phyloP scores from a whole-genome alignment of 1,140 invertebrate species.

The Caligus rogercresseyi region DNA sequence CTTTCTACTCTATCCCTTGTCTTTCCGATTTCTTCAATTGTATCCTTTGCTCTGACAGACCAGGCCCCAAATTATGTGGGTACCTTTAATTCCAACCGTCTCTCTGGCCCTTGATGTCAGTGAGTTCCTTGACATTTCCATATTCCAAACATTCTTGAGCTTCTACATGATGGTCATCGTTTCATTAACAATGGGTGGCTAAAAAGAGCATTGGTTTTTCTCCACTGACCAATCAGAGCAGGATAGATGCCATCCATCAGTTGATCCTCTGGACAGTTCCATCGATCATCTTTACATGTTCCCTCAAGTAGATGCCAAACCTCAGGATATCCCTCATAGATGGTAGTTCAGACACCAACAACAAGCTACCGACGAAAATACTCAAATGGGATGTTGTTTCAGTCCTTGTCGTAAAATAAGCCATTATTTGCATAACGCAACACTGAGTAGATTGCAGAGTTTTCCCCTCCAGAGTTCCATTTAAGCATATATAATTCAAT shows the following conservation, averaged over 20 bases:
- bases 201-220: neutral
- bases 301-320: neutral
- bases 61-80: neutral
- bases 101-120: neutral
- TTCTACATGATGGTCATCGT: neutral
- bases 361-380: neutral
- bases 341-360: neutral
- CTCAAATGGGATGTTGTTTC: neutral
- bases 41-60: neutral
- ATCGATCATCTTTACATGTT: neutral
- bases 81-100: neutral
- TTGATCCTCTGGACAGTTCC: neutral
- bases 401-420: neutral
- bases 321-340: neutral
- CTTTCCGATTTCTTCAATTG: neutral
- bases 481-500: neutral
- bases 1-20: neutral
- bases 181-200: neutral
- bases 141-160: neutral
- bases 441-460: neutral
- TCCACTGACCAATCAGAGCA: neutral
- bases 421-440: neutral
- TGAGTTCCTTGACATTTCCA: neutral
- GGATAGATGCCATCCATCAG: neutral
- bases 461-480: neutral